Conservation (phyloP, 2,113 vertebrate genomes). For the Mionectes macconnelli region DNA sequence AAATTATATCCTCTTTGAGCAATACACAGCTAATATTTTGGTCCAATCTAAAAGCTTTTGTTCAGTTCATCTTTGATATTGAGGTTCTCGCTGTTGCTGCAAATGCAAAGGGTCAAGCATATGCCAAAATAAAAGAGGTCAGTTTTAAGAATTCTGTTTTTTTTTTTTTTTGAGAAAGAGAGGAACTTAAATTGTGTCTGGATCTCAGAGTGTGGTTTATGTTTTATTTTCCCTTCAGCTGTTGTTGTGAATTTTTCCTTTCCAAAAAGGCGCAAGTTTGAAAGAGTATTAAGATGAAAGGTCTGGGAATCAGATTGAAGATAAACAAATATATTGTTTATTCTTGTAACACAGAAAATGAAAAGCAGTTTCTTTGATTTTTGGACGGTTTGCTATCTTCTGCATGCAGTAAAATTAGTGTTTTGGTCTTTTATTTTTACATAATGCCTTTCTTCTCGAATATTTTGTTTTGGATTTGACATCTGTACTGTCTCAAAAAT, state of each 20-base stretch:
- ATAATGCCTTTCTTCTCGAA: not conserved
- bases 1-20: slow-evolving; percentile 82
- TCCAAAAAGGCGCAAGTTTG: not conserved
- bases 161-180: not conserved
- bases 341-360: not conserved
- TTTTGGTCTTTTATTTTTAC: not conserved
- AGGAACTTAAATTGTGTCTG: not conserved
- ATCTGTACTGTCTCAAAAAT: not conserved
- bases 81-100: slow-evolving; percentile 77
- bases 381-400: not conserved
- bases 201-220: not conserved
- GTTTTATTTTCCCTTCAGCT: not conserved
- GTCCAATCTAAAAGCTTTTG: slow-evolving; percentile 85
- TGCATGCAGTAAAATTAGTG: accelerated
- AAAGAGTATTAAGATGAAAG: not conserved
- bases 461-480: not conserved
- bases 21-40: slow-evolving; percentile 91
- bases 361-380: not conserved
- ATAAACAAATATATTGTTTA: not conserved
- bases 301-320: not conserved
- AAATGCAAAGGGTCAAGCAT: slow-evolving; percentile 67
- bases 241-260: not conserved
- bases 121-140: slow-evolving; percentile 83
- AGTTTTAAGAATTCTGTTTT: not conserved
- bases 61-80: slow-evolving; percentile 81